phyloP scores from a whole-genome alignment of 2,113 vertebrate genomes.

The Ariopsis seemanni region DNA sequence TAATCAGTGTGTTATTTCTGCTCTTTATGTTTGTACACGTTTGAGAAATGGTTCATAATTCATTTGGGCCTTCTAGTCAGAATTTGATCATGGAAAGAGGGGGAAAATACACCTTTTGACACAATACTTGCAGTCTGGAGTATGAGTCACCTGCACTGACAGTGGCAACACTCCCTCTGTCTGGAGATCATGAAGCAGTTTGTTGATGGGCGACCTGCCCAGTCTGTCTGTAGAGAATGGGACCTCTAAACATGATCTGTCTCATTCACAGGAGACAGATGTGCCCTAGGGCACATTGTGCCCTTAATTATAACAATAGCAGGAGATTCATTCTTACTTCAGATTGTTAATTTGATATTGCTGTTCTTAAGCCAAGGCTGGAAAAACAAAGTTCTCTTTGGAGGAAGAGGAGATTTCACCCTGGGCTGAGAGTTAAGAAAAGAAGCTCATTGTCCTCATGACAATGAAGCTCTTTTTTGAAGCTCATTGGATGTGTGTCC shows the following conservation, averaged over 20 bases:
- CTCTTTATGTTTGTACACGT: slow-evolving; percentile 11
- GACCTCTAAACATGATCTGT: slow-evolving; percentile 73
- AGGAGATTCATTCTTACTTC: slow-evolving; percentile 70
- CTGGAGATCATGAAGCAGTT: slow-evolving; percentile 54
- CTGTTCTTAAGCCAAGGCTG: slow-evolving; percentile 73
- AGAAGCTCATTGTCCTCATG: slow-evolving; percentile 77
- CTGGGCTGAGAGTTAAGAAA: slow-evolving; percentile 70
- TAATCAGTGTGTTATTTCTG: slow-evolving; percentile 48
- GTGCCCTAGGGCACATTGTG: slow-evolving; percentile 61
- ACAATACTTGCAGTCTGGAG: slow-evolving; percentile 78
- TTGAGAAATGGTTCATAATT: slow-evolving; percentile 46
- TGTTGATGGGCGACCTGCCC: slow-evolving; percentile 74
- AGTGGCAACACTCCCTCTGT: slow-evolving; percentile 65
- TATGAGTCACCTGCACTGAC: slow-evolving; percentile 63
- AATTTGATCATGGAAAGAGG: slow-evolving; percentile 57
- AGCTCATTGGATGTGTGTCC: slow-evolving; percentile 70
- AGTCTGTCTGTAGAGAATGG: slow-evolving; percentile 51
- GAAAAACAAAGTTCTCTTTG: slow-evolving; percentile 62
- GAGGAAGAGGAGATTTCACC: slow-evolving; percentile 75
- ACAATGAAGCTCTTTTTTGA: too few species aligned
- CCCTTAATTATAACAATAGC: slow-evolving; percentile 75
- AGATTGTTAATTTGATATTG: slow-evolving; percentile 87
- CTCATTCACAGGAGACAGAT: slow-evolving; percentile 58
- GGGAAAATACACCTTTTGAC: slow-evolving; percentile 67
- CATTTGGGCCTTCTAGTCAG: slow-evolving; percentile 62